Base-by-base conservation (phyloP, 2,797 vertebrate species). In the Rhinatrema bivittatum region DNA sequence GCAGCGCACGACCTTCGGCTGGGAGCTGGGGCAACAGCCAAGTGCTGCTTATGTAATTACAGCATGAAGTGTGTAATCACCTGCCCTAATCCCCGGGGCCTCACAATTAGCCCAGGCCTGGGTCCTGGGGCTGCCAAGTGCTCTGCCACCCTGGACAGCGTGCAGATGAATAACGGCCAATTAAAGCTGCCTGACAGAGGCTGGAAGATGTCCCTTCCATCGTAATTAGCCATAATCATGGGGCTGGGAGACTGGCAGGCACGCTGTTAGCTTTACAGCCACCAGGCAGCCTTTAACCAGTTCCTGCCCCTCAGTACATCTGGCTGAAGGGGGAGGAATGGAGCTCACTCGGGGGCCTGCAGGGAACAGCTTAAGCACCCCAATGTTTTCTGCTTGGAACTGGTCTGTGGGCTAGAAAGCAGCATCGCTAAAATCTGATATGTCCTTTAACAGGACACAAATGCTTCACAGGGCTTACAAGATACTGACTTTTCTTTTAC, bases 41-140 rank as follows among this genome's bases (percentile, higher is more conserved):
- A 88, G 88, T 84, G 83, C 82, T 87, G 88, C 91, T 94, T 85
- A 94, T 94, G 90, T 94, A 94, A 94, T 94, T 94, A 93, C 90
- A 91, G 79, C 88, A 79, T 87, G 87, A 91, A 91, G 88, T 91
- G 90, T 92, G 90, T 94, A 94, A 94, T 94, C 90, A 94, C 89
- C 91, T 90, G 90, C 87, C 88, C 84, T 91, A 90, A 91, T 93
- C 90, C 90, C 91, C 79, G 63, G 72, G 87, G 91, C 86, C 86
- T 82, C 79, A 84, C 91, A 94, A 94, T 94, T 94, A 94, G 89
- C 85, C 79, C 54, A 69, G 80, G 78, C 86, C 84, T 74, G 75
- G 66, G 76, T 75, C 72, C 79, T 81, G 52, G 81, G 75, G 70
- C 84, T 79, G 84, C 76, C 78, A 84, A 87, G 81, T 73, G 72